Conservation (phyloP, 2,113 vertebrate genomes). For the Callipepla squamata region DNA sequence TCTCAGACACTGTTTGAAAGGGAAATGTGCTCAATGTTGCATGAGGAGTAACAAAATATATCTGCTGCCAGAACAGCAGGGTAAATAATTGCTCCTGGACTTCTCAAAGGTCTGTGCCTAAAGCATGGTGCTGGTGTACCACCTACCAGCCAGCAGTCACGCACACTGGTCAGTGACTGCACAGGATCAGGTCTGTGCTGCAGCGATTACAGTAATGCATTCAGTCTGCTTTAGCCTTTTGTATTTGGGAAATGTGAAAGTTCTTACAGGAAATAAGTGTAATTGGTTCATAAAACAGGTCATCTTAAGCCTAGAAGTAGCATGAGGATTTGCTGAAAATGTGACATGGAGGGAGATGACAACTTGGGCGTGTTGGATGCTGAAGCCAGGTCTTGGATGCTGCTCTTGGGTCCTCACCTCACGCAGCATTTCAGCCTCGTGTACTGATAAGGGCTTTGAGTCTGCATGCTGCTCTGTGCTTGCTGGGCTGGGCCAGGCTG, state of each 20-base stretch:
- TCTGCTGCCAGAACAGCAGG: background rate
- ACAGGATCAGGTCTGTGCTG: background rate
- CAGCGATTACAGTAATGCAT: background rate
- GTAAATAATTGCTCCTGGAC: background rate
- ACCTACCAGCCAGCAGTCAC: background rate
- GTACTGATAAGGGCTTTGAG: background rate
- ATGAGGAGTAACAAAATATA: background rate
- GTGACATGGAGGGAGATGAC: background rate
- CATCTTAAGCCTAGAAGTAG: background rate
- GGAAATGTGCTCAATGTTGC: fast-evolving
- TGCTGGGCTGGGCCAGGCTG: background rate
- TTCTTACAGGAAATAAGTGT: background rate
- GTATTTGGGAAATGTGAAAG: background rate
- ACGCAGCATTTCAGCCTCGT: background rate
- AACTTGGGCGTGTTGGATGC: background rate
- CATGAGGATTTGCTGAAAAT: background rate
- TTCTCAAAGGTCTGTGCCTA: background rate
- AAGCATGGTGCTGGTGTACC: background rate
- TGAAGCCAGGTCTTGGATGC: background rate
- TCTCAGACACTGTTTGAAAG: background rate
- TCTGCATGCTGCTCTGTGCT: background rate
- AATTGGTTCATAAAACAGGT: background rate
- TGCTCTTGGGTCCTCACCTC: background rate
- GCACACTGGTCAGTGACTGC: fast-evolving
- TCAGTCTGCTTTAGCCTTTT: background rate